phyloP scores from a whole-genome alignment of 2,797 vertebrate species.

The Acanthopagrus latus region DNA sequence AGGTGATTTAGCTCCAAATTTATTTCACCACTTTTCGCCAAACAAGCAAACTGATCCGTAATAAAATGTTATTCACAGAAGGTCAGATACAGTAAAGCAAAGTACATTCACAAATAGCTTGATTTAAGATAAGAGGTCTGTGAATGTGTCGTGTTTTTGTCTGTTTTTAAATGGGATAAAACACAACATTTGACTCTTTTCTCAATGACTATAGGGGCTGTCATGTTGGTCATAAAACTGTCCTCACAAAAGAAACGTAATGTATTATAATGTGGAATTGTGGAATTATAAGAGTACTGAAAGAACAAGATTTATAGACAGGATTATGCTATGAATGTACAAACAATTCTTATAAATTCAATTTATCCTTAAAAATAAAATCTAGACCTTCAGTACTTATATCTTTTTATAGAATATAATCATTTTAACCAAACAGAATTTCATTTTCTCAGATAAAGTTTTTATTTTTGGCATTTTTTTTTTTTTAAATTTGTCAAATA shows the following conservation, averaged over 20 bases:
- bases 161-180: not conserved
- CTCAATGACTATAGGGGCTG: not conserved
- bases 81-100: slow-evolving; percentile 27
- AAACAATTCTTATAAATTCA: not conserved
- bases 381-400: too few relatives aligned
- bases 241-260: not conserved
- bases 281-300: not conserved
- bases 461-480: not conserved
- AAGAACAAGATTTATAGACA: not conserved
- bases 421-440: not conserved
- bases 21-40: slow-evolving; percentile 26
- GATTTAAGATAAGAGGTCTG: slow-evolving; percentile 27
- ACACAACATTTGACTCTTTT: not conserved
- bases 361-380: not conserved
- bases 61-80: slow-evolving; percentile 24
- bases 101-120: slow-evolving; percentile 1
- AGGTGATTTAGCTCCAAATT: slow-evolving; percentile 28
- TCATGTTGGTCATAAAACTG: not conserved
- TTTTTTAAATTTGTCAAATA: not conserved
- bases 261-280: not conserved
- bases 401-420: not conserved
- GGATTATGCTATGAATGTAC: not conserved
- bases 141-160: not conserved
- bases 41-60: slow-evolving; percentile 35
- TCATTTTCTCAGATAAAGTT: too few relatives aligned